Evolutionary conservation across 2,888 invertebrate species (phyloP).

Genomic region (Chloroclystis v-ata): DNA sequence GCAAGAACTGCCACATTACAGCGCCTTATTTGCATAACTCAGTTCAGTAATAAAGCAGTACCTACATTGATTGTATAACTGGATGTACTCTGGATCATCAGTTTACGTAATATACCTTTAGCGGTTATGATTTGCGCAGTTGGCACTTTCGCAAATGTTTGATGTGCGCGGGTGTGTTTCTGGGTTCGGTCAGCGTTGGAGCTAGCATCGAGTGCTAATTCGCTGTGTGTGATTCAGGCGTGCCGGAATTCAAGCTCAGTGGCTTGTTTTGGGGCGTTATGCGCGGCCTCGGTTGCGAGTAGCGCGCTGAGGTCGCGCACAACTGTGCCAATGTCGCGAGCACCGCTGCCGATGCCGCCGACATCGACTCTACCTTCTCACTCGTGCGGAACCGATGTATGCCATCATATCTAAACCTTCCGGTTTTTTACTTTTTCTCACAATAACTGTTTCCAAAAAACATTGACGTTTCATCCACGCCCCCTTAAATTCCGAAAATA

Average conservation of each 20-base stretch:
- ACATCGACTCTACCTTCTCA: slow-evolving; percentile 46
- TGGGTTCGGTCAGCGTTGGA: slow-evolving; percentile 38
- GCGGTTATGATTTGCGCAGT: slow-evolving; percentile 33
- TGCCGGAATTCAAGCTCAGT: slow-evolving; percentile 63
- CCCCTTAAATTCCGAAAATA: slow-evolving; percentile 63
- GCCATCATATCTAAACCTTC: slow-evolving; percentile 22
- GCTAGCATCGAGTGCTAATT: slow-evolving; percentile 52
- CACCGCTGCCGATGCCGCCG: slow-evolving; percentile 39
- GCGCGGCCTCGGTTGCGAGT: slow-evolving; percentile 66
- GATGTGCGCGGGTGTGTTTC: slow-evolving; percentile 50
- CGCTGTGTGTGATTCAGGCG: slow-evolving; percentile 64
- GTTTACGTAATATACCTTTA: slow-evolving; percentile 26
- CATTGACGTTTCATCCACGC: slow-evolving; percentile 38
- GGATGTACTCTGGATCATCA: slow-evolving; percentile 33
- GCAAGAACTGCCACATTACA: slow-evolving; percentile 69
- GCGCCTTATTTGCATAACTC: slow-evolving; percentile 71
- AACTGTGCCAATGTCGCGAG: slow-evolving; percentile 75
- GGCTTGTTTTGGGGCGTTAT: slow-evolving; percentile 68
- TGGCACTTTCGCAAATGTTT: slow-evolving; percentile 42
- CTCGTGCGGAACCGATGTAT: slow-evolving; percentile 63
- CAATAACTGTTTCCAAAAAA: slow-evolving; percentile 14
- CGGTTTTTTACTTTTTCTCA: slow-evolving; percentile 30
- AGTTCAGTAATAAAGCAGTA: slow-evolving; percentile 56
- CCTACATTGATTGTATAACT: slow-evolving; percentile 55
- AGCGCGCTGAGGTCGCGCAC: slow-evolving; percentile 64